These are phyloP conservation scores for Protobothrops flavoviridis DNA, from an alignment of 2,113 vertebrate genomes.

Conservation along the genomic window DNA sequence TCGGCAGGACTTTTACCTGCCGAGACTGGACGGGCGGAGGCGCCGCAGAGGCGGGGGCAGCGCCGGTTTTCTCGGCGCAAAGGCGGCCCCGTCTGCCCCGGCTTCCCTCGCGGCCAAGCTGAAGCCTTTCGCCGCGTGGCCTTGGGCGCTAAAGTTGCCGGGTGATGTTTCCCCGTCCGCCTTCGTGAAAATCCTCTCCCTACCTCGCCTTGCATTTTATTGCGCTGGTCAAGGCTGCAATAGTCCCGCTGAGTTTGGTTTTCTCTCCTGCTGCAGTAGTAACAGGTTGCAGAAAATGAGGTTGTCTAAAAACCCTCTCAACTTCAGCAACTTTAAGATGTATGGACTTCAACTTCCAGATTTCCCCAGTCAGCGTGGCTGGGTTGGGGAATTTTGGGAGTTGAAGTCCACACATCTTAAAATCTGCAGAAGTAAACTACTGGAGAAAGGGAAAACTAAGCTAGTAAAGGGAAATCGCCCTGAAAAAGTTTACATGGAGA, in stretches of 20 bases:
- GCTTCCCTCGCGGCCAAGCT: background rate
- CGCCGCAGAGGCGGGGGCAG: background rate
- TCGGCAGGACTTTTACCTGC: background rate
- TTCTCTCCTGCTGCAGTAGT: background rate
- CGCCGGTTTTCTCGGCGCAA: background rate
- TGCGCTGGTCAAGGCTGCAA: background rate
- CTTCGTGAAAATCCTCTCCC: background rate
- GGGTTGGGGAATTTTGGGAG: background rate
- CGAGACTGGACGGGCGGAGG: background rate
- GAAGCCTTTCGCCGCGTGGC: background rate
- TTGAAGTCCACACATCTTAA: background rate
- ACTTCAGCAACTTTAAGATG: background rate
- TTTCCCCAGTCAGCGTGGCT: background rate
- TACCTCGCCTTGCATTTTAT: background rate
- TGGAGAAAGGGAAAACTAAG: background rate
- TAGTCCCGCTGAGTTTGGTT: background rate
- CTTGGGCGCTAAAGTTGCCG: background rate
- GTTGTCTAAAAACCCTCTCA: background rate
- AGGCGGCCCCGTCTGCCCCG: background rate
- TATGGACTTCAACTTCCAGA: background rate
- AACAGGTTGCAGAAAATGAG: background rate
- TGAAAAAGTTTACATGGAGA: background rate
- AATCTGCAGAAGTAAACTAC: background rate
- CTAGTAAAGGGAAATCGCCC: background rate
- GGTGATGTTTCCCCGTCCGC: background rate